Conservation (phyloP, 2,888 invertebrate genomes). For the Gortyna flavago region DNA sequence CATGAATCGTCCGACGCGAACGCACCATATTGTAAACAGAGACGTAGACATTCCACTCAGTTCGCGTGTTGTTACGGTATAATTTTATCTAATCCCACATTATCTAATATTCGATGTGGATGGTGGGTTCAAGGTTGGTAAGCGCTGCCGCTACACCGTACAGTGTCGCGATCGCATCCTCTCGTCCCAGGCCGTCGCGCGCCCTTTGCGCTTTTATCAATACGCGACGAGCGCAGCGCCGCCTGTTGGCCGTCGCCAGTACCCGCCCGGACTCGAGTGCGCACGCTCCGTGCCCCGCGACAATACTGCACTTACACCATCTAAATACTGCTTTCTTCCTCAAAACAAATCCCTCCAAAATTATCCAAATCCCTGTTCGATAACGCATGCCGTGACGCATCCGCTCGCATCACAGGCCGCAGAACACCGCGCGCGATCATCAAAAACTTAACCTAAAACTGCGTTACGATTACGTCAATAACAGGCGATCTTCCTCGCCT, state of each 20-base stretch:
- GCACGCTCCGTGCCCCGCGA: constrained; percentile 85
- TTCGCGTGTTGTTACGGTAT: constrained; percentile 69
- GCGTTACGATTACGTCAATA: constrained; percentile 78
- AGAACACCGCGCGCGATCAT: constrained; percentile 64
- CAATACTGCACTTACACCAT: constrained; percentile 81
- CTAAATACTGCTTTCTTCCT: constrained; percentile 76
- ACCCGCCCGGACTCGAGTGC: constrained; percentile 80
- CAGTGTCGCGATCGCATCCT: constrained; percentile 69
- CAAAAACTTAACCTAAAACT: constrained; percentile 73
- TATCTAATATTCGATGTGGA: constrained; percentile 85
- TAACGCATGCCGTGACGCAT: constrained; percentile 67
- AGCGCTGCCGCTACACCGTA: constrained; percentile 68
- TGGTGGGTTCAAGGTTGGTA: constrained; percentile 86
- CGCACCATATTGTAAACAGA: constrained; percentile 67
- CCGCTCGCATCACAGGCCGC: constrained; percentile 57
- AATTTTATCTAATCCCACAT: constrained; percentile 78
- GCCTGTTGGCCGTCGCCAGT: constrained; percentile 82
- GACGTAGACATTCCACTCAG: constrained; percentile 57
- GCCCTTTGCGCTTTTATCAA: constrained; percentile 88
- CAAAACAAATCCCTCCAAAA: constrained; percentile 81
- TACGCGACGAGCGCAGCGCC: constrained; percentile 81
- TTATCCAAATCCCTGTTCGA: constrained; percentile 67
- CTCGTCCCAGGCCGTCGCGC: constrained; percentile 70
- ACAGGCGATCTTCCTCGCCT: constrained; percentile 67
- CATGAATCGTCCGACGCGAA: constrained; percentile 59